A percentile compares a stretch with the other conserved stretches of the same genome.
Evolutionary conservation across 2,113 vertebrate genomes (phyloP).

Genomic region (Zootoca vivipara): DNA sequence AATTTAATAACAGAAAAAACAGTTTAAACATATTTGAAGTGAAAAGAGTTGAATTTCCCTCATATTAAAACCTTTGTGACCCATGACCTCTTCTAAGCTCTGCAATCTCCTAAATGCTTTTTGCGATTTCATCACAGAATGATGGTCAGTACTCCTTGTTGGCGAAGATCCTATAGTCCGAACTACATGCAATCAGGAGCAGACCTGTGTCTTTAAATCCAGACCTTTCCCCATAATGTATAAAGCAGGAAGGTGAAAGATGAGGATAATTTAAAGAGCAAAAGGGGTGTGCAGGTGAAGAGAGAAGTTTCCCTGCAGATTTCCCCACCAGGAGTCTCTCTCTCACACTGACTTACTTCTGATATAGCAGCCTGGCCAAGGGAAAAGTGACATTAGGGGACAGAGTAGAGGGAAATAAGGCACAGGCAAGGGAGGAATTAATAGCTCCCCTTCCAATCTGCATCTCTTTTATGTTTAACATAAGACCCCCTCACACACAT

Average conservation of each 20-base stretch:
- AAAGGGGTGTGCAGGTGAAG: background rate
- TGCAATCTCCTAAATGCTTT: background rate
- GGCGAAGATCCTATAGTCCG: background rate
- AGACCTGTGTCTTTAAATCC: background rate
- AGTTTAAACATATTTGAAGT: conserved; percentile 24
- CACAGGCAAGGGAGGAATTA: background rate
- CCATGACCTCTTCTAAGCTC: background rate
- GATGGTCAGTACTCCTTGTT: background rate
- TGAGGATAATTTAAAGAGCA: background rate
- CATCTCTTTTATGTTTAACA: background rate
- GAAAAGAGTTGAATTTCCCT: conserved; percentile 33
- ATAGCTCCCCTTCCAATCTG: background rate
- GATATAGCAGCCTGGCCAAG: background rate
- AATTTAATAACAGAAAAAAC: conserved; percentile 8
- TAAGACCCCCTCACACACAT: background rate
- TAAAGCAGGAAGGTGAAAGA: background rate
- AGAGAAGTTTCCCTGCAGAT: background rate
- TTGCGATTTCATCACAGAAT: rapidly evolving
- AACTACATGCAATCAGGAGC: background rate
- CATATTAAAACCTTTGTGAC: background rate
- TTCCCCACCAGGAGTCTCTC: background rate
- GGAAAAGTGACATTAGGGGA: background rate
- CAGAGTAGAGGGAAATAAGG: background rate
- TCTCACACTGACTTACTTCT: background rate
- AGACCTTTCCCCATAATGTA: background rate